Conservation (phyloP, 2,113 vertebrate species). For the Oryzias javanicus region DNA sequence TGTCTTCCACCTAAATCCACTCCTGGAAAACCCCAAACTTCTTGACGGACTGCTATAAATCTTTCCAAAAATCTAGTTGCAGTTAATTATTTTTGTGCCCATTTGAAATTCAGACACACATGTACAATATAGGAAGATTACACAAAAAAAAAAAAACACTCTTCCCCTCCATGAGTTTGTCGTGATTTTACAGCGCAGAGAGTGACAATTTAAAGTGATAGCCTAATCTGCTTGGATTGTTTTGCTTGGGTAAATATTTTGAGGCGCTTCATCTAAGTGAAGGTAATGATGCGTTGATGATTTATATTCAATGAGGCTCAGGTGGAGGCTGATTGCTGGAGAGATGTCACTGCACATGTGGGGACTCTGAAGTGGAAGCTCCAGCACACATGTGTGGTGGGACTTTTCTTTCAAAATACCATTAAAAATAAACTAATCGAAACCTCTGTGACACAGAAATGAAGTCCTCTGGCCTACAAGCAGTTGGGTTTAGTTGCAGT, state of each 20-base stretch:
- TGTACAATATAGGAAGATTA: too few relatives aligned
- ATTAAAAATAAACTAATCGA: constrained; percentile 65
- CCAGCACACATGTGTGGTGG: neutral
- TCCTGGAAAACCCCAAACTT: constrained; percentile 1
- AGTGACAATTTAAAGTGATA: constrained; percentile 72
- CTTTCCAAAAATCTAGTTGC: too few relatives aligned
- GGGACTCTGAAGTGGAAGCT: constrained; percentile 19
- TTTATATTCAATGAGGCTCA: constrained; percentile 81
- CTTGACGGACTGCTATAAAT: neutral
- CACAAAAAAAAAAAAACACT: too few relatives aligned
- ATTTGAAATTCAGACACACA: too few relatives aligned
- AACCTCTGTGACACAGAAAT: constrained; percentile 37
- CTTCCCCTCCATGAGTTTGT: neutral
- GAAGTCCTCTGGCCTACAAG: constrained; percentile 39
- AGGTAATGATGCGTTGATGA: constrained; percentile 82
- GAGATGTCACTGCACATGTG: constrained; percentile 57
- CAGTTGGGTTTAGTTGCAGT: constrained; percentile 43
- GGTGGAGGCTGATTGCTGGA: constrained; percentile 73
- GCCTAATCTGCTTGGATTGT: constrained; percentile 78
- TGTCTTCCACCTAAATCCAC: constrained; percentile 23
- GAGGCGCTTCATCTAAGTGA: constrained; percentile 77
- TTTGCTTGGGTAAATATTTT: constrained; percentile 84
- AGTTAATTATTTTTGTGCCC: too few relatives aligned
- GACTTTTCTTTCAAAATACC: constrained; percentile 58
- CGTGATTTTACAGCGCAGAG: constrained; percentile 62